Percentiles rank a stretch among this genome's conserved stretches.
phyloP scores from a whole-genome alignment of 2,797 vertebrate species.

The Orestias chungarensis region DNA sequence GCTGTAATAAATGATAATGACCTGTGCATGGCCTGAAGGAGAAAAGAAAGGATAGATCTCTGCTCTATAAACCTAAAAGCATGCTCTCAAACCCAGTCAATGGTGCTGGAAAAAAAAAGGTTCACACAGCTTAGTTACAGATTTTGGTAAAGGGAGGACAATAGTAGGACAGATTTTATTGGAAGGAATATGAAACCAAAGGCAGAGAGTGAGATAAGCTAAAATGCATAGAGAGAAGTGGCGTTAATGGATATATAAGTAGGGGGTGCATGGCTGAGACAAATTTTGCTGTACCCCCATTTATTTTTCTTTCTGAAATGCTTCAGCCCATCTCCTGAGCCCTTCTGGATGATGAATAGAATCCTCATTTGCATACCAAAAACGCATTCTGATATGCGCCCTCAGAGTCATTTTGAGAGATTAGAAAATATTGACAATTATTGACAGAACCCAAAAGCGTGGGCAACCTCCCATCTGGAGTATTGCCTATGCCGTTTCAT shows the following conservation, averaged over 20 bases:
- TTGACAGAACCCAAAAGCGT: constrained; percentile 61
- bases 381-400: constrained; percentile 61
- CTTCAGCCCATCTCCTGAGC: constrained; percentile 54
- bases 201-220: constrained; percentile 33
- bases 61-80: constrained; percentile 31
- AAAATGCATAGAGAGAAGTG: constrained; percentile 29
- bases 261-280: constrained; percentile 33
- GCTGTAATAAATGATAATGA: constrained; percentile 59
- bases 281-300: constrained; percentile 55
- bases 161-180: constrained; percentile 47
- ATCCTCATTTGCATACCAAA: constrained; percentile 70
- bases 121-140: constrained; percentile 22
- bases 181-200: constrained; percentile 35
- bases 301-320: constrained; percentile 64
- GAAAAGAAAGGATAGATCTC: constrained; percentile 36
- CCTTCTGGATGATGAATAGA: constrained; percentile 71
- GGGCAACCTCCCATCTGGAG: constrained; percentile 56
- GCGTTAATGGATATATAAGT: not conserved
- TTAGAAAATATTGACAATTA: constrained; percentile 76
- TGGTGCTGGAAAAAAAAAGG: not conserved
- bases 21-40: constrained; percentile 38
- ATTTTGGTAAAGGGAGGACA: constrained; percentile 46
- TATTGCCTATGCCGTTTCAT: constrained; percentile 62
- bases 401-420: constrained; percentile 65
- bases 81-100: constrained; percentile 1